A percentile compares a stretch with the other conserved stretches of the same genome.
phyloP scores from a whole-genome alignment of 53 echinoderm and acorn worm genomes.

The Patiria pectinifera region DNA sequence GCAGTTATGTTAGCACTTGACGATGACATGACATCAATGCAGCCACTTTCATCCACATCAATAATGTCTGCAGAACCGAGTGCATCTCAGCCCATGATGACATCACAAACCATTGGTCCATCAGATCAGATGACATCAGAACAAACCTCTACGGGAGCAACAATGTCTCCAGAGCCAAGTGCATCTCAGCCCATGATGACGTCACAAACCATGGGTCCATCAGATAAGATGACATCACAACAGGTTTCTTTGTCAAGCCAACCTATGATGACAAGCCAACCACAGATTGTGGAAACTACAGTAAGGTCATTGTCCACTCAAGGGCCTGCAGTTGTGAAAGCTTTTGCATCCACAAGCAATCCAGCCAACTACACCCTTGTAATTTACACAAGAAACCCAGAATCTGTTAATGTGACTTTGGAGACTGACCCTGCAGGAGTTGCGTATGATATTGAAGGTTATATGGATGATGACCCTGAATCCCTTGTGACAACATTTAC shows the following conservation, averaged over 20 bases:
- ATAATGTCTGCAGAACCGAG: not conserved
- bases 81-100: not conserved
- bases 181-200: not conserved
- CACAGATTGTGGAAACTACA: too few species aligned
- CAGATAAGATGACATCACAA: constrained; percentile 7
- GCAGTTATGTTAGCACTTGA: not conserved
- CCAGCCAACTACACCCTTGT: constrained; percentile 29
- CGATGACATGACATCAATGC: not conserved
- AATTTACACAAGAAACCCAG: constrained; percentile 25
- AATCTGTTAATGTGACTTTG: constrained; percentile 3
- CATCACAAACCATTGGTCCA: not conserved
- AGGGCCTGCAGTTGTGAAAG: too few species aligned
- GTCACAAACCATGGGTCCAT: not conserved
- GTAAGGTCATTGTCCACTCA: too few species aligned
- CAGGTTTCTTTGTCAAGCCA: not conserved
- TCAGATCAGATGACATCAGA: constrained; percentile 3
- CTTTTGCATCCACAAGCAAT: too few species aligned
- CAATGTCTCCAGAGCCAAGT: not conserved
- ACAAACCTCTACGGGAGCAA: not conserved
- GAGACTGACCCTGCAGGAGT: not conserved
- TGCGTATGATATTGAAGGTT: not conserved
- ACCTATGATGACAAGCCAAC: not conserved
- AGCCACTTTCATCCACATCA: not conserved
- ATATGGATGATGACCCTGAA: not conserved
- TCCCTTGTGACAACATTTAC: not conserved